These are phyloP conservation scores for Yponomeuta evonymella DNA, from an alignment of 2,888 invertebrate species.

Conservation along the genomic window DNA sequence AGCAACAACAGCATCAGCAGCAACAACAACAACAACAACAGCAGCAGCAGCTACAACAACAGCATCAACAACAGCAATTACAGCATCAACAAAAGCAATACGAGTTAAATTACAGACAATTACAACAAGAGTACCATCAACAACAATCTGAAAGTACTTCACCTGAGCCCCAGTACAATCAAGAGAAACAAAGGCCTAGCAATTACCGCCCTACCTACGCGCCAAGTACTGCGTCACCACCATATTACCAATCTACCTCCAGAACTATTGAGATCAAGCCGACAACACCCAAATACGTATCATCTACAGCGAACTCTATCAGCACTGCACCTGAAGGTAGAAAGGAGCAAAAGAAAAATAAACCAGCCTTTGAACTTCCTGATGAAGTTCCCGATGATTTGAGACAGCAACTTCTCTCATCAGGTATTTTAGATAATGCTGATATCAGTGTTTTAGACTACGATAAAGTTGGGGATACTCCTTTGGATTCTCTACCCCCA, in stretches of 20 bases:
- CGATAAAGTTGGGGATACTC: constrained; percentile 91
- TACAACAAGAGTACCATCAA: constrained; percentile 37
- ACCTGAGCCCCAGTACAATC: constrained; percentile 54
- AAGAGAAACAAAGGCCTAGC: constrained; percentile 51
- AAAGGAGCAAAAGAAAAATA: constrained; percentile 75
- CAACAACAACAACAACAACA: constrained; percentile 27
- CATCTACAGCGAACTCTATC: constrained; percentile 66
- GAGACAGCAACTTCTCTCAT: constrained; percentile 86
- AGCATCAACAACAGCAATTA: constrained; percentile 54
- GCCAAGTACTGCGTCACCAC: constrained; percentile 49
- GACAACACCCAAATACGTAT: constrained; percentile 67
- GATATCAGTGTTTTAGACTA: constrained; percentile 92
- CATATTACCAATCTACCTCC: constrained; percentile 60
- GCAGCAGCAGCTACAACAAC: constrained; percentile 45
- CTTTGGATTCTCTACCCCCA: constrained; percentile 87
- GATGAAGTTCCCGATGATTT: constrained; percentile 93
- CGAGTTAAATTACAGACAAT: constrained; percentile 33
- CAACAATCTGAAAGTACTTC: constrained; percentile 52
- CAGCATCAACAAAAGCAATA: constrained; percentile 27
- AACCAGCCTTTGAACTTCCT: constrained; percentile 78
- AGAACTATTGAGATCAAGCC: constrained; percentile 68
- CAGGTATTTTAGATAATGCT: constrained; percentile 90
- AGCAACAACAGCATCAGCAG: constrained; percentile 54
- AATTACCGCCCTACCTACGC: constrained; percentile 38
- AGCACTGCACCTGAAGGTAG: constrained; percentile 56